These are phyloP conservation scores for Hormaphis cornu DNA, from an alignment of 1,140 invertebrate genomes.

Conservation along the genomic window DNA sequence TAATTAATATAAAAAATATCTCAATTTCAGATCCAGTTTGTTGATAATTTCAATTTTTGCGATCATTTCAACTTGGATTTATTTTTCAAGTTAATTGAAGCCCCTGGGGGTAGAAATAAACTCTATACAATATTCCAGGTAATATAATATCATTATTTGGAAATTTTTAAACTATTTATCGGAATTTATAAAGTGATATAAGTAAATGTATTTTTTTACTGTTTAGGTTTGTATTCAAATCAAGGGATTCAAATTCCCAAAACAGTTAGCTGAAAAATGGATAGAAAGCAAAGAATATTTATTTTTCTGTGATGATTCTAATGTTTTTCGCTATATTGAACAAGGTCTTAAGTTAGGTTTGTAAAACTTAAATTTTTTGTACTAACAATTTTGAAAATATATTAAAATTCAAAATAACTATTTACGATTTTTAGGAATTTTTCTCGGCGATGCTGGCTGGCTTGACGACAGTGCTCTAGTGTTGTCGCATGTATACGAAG, in stretches of 20 bases:
- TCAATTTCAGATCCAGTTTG: not conserved
- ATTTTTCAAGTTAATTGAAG: not conserved
- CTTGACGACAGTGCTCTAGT: conserved; percentile 62
- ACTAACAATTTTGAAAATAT: not conserved
- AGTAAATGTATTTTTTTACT: not conserved
- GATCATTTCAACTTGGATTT: not conserved
- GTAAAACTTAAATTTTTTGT: not conserved
- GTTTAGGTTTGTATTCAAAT: not conserved
- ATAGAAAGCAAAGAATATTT: not conserved
- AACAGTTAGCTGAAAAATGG: not conserved
- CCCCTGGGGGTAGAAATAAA: not conserved
- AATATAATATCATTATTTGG: not conserved
- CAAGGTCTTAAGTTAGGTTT: not conserved
- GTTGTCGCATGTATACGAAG: conserved; percentile 52
- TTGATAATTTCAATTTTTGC: not conserved
- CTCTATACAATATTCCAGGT: not conserved
- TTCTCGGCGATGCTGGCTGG: conserved; percentile 76
- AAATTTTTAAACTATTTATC: not conserved
- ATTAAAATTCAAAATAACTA: not conserved
- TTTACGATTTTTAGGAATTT: conserved; percentile 48
- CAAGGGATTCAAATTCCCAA: not conserved
- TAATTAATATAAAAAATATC: not conserved
- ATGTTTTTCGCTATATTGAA: not conserved
- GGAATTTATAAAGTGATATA: too few species aligned
- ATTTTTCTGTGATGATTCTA: not conserved